phyloP scores from a whole-genome alignment of 2,113 vertebrate species.

The Protobothrops flavoviridis region DNA sequence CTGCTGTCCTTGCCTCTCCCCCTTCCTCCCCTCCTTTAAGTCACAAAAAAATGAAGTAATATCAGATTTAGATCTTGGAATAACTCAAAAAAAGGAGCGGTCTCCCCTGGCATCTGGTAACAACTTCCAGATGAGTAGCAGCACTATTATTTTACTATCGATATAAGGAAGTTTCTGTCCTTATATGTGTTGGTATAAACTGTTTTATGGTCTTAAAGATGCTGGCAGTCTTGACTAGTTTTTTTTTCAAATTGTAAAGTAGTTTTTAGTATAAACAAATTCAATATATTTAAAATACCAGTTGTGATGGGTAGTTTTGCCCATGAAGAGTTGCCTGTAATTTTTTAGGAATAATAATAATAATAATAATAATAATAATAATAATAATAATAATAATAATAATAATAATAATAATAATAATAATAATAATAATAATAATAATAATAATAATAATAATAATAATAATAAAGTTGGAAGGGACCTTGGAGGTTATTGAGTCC shows the following conservation, averaged over 20 bases:
- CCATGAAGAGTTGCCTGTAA: not conserved
- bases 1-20: constrained; percentile 20
- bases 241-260: not conserved
- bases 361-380: too few species aligned
- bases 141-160: not conserved
- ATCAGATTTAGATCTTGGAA: not conserved
- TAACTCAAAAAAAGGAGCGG: not conserved
- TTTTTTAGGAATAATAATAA: not conserved
- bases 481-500: too few species aligned
- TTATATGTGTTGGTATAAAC: not conserved
- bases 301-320: not conserved
- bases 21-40: not conserved
- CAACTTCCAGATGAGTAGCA: not conserved
- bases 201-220: not conserved
- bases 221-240: not conserved
- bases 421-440: too few species aligned
- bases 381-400: too few species aligned
- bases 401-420: too few species aligned
- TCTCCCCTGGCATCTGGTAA: not conserved
- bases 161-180: not conserved
- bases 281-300: not conserved
- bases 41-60: constrained; percentile 1
- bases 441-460: too few species aligned
- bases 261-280: not conserved
- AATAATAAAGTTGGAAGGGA: too few species aligned